Evolutionary conservation across 2,797 vertebrate genomes (phyloP).

Genomic region (Parauchenoglanis punctatus): DNA sequence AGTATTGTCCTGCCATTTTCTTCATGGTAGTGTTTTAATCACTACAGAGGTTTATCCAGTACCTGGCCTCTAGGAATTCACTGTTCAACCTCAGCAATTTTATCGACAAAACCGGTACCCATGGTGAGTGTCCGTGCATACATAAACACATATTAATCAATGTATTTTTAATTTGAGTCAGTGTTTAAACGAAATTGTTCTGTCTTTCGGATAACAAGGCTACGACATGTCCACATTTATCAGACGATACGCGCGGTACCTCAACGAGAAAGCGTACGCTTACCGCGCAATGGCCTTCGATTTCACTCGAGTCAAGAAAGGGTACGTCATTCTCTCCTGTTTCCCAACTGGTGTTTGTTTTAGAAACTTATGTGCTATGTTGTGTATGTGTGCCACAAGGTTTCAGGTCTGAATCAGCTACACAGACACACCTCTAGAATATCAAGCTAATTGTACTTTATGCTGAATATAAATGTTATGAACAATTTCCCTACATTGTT

Average conservation of each 20-base stretch:
- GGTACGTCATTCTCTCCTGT: conserved; percentile 74
- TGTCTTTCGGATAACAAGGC: conserved; percentile 71
- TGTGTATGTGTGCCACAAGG: not conserved
- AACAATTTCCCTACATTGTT: not conserved
- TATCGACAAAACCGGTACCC: conserved; percentile 98
- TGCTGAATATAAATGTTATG: not conserved
- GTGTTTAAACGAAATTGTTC: not conserved
- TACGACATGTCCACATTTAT: conserved; percentile 99
- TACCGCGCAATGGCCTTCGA: conserved; percentile 99
- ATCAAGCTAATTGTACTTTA: not conserved
- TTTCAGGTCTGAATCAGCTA: not conserved
- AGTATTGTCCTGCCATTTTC: not conserved
- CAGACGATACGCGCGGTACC: conserved; percentile 95
- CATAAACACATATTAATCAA: not conserved
- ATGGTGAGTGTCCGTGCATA: conserved; percentile 79
- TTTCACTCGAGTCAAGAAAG: conserved; percentile 98
- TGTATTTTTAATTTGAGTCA: no score
- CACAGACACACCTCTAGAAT: not conserved
- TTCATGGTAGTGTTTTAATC: conserved; percentile 47
- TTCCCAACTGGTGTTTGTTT: not conserved
- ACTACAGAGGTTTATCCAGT: conserved; percentile 97
- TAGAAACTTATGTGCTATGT: not conserved
- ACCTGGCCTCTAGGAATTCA: conserved; percentile 97
- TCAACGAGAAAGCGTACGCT: conserved; percentile 98
- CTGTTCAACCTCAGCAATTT: conserved; percentile 99